A percentile compares a stretch with the other conserved stretches of the same genome.
phyloP scores from a whole-genome alignment of 1,140 invertebrate genomes.

The Rhopalosiphum padi region DNA sequence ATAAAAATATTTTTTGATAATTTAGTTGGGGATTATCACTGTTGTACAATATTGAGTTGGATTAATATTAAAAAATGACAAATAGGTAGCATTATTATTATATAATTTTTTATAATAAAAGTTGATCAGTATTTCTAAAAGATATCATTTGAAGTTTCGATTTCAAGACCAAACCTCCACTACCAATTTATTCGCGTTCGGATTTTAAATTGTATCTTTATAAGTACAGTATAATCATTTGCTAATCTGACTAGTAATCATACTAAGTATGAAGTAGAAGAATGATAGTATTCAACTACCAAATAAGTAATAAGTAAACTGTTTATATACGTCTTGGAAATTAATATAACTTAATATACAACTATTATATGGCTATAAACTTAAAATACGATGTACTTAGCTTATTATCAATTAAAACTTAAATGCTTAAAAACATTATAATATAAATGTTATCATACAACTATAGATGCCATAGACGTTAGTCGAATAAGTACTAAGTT shows the following conservation, averaged over 20 bases:
- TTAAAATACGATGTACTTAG: neutral
- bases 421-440: conserved; percentile 2
- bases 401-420: neutral
- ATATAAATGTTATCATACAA: neutral
- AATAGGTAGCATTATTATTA: neutral
- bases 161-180: neutral
- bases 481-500: neutral
- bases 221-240: too few species aligned
- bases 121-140: neutral
- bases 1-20: neutral
- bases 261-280: neutral
- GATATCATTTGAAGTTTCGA: neutral
- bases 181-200: neutral
- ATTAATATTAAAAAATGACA: neutral
- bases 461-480: neutral
- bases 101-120: neutral
- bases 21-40: neutral
- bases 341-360: neutral
- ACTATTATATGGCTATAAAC: neutral
- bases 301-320: neutral
- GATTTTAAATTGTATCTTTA: neutral
- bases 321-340: neutral
- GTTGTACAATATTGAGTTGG: neutral
- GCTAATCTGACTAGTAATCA: neutral
- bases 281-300: neutral